Conservation (phyloP, 2,888 invertebrate species). For the Luperina nickerlii region DNA sequence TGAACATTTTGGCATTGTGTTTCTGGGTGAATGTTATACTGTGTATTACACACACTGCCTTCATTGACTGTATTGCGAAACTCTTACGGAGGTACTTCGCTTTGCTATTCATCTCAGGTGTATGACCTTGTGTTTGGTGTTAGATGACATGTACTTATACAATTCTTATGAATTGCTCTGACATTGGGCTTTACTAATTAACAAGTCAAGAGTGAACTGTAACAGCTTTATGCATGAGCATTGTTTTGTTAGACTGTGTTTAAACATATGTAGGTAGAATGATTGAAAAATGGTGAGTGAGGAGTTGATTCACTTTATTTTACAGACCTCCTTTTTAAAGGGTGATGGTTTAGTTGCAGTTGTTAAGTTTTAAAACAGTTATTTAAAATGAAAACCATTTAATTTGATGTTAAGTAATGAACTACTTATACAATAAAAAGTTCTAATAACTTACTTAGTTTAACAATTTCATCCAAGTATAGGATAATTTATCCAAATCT, state of each 20-base stretch:
- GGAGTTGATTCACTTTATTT: background rate
- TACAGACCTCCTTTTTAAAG: background rate
- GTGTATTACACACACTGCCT: conserved; percentile 72
- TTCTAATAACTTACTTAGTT: background rate
- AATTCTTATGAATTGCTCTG: conserved; percentile 68
- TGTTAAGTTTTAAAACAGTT: background rate
- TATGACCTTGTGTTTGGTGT: conserved; percentile 79
- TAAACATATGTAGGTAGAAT: background rate
- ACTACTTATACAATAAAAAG: background rate
- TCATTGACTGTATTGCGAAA: conserved; percentile 83
- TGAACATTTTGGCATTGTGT: conserved; percentile 87
- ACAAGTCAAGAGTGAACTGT: conserved; percentile 46
- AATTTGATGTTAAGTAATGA: background rate
- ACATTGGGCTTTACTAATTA: conserved; percentile 68
- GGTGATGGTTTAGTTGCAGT: background rate
- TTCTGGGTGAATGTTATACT: conserved; percentile 80
- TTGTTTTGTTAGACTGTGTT: conserved; percentile 29
- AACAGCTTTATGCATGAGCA: conserved; percentile 9
- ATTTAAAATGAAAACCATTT: background rate
- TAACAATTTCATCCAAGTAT: background rate
- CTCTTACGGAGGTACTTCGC: conserved; percentile 57
- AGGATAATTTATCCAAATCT: background rate
- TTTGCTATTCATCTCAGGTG: conserved; percentile 79
- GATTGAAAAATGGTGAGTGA: background rate
- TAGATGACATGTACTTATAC: conserved; percentile 74